These are phyloP conservation scores for Habropoda laboriosa DNA, from an alignment of 1,140 invertebrate species.

Conservation along the genomic window DNA sequence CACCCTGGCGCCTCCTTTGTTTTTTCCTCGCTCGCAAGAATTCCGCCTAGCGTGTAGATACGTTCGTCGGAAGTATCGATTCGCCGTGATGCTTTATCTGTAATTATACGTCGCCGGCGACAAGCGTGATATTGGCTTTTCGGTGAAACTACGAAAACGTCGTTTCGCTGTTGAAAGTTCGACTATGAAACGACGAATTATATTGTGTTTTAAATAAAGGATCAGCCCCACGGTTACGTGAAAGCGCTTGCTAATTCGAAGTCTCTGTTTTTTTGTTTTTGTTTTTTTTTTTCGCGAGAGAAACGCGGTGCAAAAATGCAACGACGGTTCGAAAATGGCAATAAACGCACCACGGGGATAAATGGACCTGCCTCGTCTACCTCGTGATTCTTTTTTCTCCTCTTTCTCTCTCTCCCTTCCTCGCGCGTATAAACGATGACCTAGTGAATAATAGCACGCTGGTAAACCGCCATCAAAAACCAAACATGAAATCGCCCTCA, in stretches of 20 bases:
- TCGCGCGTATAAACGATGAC: not conserved
- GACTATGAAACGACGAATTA: too few species aligned
- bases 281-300: too few species aligned
- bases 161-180: too few species aligned
- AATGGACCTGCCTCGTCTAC: not conserved
- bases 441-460: not conserved
- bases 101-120: not conserved
- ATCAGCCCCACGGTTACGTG: too few species aligned
- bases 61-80: not conserved
- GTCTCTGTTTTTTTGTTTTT: not conserved
- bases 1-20: conserved; percentile 20
- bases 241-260: not conserved
- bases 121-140: not conserved
- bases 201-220: too few species aligned
- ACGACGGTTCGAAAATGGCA: not conserved
- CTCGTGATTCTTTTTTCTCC: not conserved
- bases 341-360: not conserved
- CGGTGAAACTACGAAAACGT: not conserved
- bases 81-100: not conserved
- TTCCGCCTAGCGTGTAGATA: too few species aligned
- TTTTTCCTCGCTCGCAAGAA: not conserved
- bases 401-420: too few species aligned
- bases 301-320: not conserved
- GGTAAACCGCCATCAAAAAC: not conserved
- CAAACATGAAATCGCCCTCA: not conserved